Evolutionary conservation across 2,888 invertebrate species (phyloP).

Genomic region (Drosophila ezoana): DNA sequence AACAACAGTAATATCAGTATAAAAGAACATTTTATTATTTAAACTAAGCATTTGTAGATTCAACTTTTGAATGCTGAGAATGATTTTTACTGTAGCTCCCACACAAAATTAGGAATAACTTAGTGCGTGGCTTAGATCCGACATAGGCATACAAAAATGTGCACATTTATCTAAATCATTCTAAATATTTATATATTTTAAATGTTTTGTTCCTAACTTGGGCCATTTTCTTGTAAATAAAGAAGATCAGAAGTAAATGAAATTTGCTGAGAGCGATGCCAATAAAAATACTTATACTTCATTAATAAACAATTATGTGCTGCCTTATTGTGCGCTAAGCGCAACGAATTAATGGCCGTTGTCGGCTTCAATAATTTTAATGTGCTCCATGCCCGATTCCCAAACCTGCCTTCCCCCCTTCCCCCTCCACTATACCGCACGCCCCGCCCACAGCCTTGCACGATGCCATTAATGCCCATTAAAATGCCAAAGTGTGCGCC

Average conservation of each 20-base stretch:
- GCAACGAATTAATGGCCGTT: conserved; percentile 79
- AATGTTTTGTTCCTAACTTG: background rate
- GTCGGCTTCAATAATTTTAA: conserved; percentile 77
- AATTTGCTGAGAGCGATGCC: conserved; percentile 36
- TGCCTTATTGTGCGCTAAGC: conserved; percentile 71
- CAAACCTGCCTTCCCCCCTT: background rate
- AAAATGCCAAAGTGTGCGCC: conserved; percentile 75
- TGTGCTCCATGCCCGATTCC: conserved; percentile 44
- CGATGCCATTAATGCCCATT: conserved; percentile 72
- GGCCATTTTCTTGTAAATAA: background rate
- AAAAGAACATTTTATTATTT: too few relatives aligned
- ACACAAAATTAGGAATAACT: too few relatives aligned
- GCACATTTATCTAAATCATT: too few relatives aligned
- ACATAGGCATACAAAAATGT: too few relatives aligned
- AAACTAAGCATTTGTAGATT: too few relatives aligned
- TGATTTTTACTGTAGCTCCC: too few relatives aligned
- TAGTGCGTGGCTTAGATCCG: too few relatives aligned
- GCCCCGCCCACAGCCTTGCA: conserved; percentile 23
- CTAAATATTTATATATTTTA: too few relatives aligned
- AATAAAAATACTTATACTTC: conserved; percentile 89
- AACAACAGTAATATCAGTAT: too few relatives aligned
- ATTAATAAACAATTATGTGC: conserved; percentile 88
- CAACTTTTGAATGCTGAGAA: too few relatives aligned
- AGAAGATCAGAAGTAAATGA: background rate
- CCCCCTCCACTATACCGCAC: background rate